These are phyloP conservation scores for Barnardius zonarius DNA, from an alignment of 2,113 vertebrate species.

Conservation along the genomic window DNA sequence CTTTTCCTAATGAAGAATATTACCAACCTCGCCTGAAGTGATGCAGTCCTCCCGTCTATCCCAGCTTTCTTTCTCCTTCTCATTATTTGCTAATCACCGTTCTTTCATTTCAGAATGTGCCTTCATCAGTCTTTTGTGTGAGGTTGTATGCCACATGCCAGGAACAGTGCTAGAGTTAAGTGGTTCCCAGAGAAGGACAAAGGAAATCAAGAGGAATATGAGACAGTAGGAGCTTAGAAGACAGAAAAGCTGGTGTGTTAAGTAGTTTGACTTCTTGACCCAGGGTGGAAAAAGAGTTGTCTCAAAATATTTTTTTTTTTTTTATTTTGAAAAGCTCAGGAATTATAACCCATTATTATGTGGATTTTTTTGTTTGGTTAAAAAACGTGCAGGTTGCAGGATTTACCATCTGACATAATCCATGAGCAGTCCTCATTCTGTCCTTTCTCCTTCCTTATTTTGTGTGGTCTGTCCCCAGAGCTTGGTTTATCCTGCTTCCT, in stretches of 20 bases:
- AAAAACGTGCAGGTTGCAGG: not conserved
- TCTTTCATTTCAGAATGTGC: constrained; percentile 7
- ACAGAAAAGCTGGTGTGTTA: not conserved
- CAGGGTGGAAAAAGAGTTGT: not conserved
- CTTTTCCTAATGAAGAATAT: not conserved
- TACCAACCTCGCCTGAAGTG: not conserved
- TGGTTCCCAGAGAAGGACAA: not conserved
- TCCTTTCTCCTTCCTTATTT: not conserved
- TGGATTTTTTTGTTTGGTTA: not conserved
- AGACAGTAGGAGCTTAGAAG: not conserved
- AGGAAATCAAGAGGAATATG: not conserved
- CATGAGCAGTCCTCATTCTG: not conserved
- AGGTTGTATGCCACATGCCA: not conserved
- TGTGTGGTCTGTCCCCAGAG: not conserved
- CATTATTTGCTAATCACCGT: not conserved
- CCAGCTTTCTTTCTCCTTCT: not conserved
- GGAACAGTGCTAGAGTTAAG: not conserved
- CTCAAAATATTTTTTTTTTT: not conserved
- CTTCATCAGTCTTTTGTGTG: not conserved
- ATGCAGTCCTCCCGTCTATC: not conserved
- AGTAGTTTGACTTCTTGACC: not conserved
- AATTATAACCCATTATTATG: not conserved
- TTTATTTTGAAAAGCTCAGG: not conserved
- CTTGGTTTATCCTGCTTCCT: not conserved
- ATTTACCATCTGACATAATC: not conserved